Base-by-base conservation (phyloP, 2,113 vertebrate species). In the Spilogale gracilis region DNA sequence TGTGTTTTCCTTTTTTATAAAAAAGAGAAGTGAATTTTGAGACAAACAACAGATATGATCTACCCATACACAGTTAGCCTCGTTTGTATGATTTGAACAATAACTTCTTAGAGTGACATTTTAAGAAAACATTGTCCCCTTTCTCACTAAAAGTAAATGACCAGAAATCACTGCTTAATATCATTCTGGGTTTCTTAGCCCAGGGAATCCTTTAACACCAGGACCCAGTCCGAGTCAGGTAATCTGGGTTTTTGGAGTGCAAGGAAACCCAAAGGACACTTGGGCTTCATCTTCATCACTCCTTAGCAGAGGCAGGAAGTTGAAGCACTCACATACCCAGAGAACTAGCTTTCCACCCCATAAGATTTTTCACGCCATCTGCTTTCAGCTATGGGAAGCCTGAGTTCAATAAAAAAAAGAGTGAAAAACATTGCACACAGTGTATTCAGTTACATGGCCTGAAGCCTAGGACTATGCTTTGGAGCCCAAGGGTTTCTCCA, bases 341-440 rank as follows among this genome's bases (percentile, higher is more conserved):
- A 96, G 96, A 93, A 88, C 78, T 87, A 81, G 50, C 88, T 94
- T 89, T 97, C 81, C n/a, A 89, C n/a, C 52, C 60, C 45, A 8
- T 85, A 92, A 94, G 54, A 78, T 92, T 71, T 88, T 96, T 50
- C 50, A 71, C 95, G 88, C 93, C 94, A 96, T 94, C 89, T 97
- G 96, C 67, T 96, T 94, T 93, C 81, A 89, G 91, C 91, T 96
- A 85, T 61, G 93, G 89, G 89, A 96, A 97, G 89, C 91, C 82
- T 71, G 88, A 95, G 91, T 97, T 97, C 94, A 97, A 95, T 63
- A 93, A 93, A 95, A 93, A 93, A 95, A 95, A 96, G 63, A 96
- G 45, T 80, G 83, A 93, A 85, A 97, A 96, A 97, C 87, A 95
- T 94, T 95, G 96, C 43, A 94, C 60, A 32, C 32, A 54, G 54